phyloP scores from a whole-genome alignment of 2,113 vertebrate genomes.

The Nothobranchius furzeri region DNA sequence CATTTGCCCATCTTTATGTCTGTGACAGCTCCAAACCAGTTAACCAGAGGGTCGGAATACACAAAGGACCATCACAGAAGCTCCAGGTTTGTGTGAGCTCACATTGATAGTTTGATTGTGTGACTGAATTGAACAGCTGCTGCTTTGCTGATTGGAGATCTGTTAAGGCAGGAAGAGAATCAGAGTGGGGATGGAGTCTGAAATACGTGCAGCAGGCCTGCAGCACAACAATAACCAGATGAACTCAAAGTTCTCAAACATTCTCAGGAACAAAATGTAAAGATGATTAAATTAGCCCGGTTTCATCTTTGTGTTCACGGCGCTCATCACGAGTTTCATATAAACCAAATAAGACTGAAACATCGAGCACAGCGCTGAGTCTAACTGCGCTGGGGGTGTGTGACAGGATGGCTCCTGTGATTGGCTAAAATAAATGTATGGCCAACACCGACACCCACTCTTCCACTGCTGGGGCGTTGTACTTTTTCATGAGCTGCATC shows the following conservation, averaged over 20 bases:
- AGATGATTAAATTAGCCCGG: conserved; percentile 2
- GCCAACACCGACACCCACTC: conserved; percentile 21
- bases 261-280: conserved; percentile 5
- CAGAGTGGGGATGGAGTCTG: conserved; percentile 35
- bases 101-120: conserved; percentile 54
- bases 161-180: conserved; percentile 2
- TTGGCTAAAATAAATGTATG: conserved; percentile 40
- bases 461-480: not conserved
- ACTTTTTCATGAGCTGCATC: conserved; percentile 33
- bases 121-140: conserved; percentile 65
- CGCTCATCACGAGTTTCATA: conserved; percentile 10
- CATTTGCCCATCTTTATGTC: conserved; percentile 53
- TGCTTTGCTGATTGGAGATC: conserved; percentile 10
- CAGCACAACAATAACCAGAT: conserved; percentile 36
- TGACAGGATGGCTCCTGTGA: conserved; percentile 33
- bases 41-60: conserved; percentile 52
- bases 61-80: conserved; percentile 56
- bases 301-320: not conserved
- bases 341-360: not conserved
- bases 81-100: conserved; percentile 31
- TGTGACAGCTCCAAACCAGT: conserved; percentile 65
- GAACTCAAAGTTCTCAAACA: not conserved
- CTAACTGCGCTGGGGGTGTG: conserved; percentile 22
- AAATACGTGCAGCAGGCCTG: conserved; percentile 5
- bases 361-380: not conserved